These are phyloP conservation scores for Sussaba pulchella DNA, from an alignment of 2,888 invertebrate genomes.

Conservation along the genomic window DNA sequence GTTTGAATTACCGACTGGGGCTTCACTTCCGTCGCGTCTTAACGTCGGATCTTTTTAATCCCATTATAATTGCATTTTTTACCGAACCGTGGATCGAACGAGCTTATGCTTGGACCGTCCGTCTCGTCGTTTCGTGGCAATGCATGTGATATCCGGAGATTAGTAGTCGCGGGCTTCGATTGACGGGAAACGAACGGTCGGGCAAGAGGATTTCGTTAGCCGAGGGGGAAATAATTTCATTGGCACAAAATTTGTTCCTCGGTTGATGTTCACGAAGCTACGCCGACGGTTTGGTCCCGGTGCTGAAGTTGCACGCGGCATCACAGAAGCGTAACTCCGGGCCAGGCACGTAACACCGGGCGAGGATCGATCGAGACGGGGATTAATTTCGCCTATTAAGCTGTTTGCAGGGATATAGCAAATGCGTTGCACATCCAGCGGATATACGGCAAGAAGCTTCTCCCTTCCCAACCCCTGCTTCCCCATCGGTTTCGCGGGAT, in stretches of 20 bases:
- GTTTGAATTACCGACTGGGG: constrained; percentile 24
- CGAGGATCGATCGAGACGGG: constrained; percentile 58
- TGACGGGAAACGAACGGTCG: not conserved
- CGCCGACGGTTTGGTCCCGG: not conserved
- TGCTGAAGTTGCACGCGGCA: constrained; percentile 18
- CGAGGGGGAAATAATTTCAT: not conserved
- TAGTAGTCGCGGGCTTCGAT: not conserved
- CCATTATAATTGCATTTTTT: constrained; percentile 21
- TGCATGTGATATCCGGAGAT: not conserved
- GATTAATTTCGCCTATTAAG: constrained; percentile 66
- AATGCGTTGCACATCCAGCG: constrained; percentile 7
- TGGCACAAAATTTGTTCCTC: constrained; percentile 14
- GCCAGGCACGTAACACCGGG: constrained; percentile 24
- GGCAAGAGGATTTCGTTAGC: not conserved
- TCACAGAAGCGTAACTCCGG: not conserved
- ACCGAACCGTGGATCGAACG: not conserved
- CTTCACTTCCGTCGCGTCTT: constrained; percentile 14
- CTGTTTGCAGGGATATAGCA: constrained; percentile 50
- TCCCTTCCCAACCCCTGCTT: no score
- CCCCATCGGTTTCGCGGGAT: constrained; percentile 27
- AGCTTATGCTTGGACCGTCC: not conserved
- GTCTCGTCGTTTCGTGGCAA: not conserved
- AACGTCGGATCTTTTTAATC: constrained; percentile 34
- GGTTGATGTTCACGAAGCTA: no score
- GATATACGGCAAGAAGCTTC: constrained; percentile 10